Evolutionary conservation across 2,797 vertebrate species (phyloP).

Genomic region (Pelobates cultripes): DNA sequence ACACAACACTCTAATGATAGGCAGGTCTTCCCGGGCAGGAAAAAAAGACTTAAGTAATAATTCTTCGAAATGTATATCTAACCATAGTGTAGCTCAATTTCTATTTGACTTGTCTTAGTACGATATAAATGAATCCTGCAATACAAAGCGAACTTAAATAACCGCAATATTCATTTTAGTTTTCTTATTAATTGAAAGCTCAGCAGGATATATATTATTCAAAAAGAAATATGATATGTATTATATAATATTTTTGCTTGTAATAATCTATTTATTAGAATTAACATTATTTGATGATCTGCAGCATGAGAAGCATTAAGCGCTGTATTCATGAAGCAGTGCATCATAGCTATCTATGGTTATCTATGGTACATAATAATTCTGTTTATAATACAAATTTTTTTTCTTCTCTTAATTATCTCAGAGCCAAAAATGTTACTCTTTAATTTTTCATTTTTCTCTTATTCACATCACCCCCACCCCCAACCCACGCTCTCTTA

Average conservation of each 20-base stretch:
- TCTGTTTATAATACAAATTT: no score
- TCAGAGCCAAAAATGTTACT: no score
- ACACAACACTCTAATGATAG: constrained; percentile 29
- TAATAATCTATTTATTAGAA: not conserved
- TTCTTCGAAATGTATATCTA: not conserved
- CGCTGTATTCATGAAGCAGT: no score
- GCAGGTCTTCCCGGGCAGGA: constrained; percentile 37
- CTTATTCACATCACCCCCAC: no score
- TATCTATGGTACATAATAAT: no score
- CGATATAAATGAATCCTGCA: not conserved
- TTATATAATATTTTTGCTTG: not conserved
- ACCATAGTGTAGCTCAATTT: not conserved
- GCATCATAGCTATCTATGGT: no score
- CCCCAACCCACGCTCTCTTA: no score
- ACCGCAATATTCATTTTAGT: not conserved
- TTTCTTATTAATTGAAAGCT: not conserved
- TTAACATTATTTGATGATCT: no score
- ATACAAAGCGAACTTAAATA: not conserved
- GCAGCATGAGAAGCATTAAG: no score
- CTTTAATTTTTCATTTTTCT: no score
- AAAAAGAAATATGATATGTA: not conserved
- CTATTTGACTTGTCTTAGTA: not conserved
- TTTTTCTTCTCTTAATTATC: no score
- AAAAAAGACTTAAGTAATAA: constrained; percentile 43
- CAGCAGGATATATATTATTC: not conserved